Evolutionary conservation across 2,888 invertebrate species (phyloP).

Genomic region (Empis stercorea): DNA sequence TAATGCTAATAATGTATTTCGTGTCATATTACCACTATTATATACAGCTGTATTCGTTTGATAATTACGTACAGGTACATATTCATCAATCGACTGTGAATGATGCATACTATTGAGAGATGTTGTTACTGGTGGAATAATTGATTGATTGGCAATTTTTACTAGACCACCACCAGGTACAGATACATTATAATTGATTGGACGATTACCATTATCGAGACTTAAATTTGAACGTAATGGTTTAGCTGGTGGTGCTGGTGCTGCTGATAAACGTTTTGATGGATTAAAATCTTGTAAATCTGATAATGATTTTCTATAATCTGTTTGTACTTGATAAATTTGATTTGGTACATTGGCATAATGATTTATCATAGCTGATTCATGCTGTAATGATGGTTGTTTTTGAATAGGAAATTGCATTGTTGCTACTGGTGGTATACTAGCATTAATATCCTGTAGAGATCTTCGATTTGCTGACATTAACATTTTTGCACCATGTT

Average conservation of each 20-base stretch:
- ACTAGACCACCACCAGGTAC: conserved; percentile 22
- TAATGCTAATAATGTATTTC: conserved; percentile 53
- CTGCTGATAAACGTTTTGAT: conserved; percentile 22
- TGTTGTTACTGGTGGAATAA: conserved; percentile 1
- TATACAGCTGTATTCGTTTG: conserved; percentile 27
- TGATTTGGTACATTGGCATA: conserved; percentile 27
- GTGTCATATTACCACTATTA: conserved; percentile 48
- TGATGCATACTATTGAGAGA: conserved; percentile 3
- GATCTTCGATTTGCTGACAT: conserved; percentile 43
- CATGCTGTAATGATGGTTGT: conserved; percentile 20
- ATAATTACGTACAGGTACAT: conserved; percentile 44
- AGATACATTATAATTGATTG: not conserved
- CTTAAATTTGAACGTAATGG: conserved; percentile 34
- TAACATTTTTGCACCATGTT: conserved; percentile 35
- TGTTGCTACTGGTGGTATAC: conserved; percentile 16
- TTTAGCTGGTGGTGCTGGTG: conserved; percentile 44
- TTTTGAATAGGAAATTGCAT: conserved; percentile 24
- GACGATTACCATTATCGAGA: conserved; percentile 1
- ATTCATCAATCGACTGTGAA: conserved; percentile 41
- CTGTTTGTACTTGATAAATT: conserved; percentile 30
- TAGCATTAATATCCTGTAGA: conserved; percentile 46
- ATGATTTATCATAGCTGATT: conserved; percentile 27
- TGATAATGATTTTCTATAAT: conserved; percentile 46
- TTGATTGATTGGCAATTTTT: conserved; percentile 22
- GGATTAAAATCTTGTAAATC: conserved; percentile 39